Evolutionary conservation across 37 sponge, comb jelly and placozoan genomes (phyloP), one percentile per base, ranked within the genome.

Genomic region (Corticium candelabrum): DNA sequence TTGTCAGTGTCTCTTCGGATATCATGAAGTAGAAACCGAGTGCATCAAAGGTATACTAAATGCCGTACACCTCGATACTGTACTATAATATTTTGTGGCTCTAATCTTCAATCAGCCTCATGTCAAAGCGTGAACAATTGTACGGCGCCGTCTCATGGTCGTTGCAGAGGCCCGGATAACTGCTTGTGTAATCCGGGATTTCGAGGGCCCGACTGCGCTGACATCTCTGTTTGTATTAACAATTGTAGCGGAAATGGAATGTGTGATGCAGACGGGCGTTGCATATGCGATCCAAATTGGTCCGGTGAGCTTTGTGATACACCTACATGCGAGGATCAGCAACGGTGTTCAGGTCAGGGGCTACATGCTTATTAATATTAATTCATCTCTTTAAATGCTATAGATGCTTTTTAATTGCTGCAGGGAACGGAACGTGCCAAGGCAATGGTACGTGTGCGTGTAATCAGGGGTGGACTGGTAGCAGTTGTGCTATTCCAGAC

Each of bases 41-140:
- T 50, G 62, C 62, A 21, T 50, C 15, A 50, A 50, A 50, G 62
- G 62, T 50, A 27, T 11, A 21, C 62, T 50, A 21, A 11, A 50
- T 21, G 62, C 21, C n/a, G n/a, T n/a, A n/a, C n/a, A n/a, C n/a
- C n/a, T n/a, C n/a, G n/a, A n/a, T n/a, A n/a, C n/a, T n/a, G n/a
- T n/a, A n/a, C n/a, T n/a, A n/a, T n/a, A n/a, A n/a, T n/a, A n/a
- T n/a, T n/a, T n/a, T n/a, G n/a, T n/a, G n/a, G n/a, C n/a, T n/a
- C n/a, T n/a, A n/a, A n/a, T n/a, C n/a, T n/a, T n/a, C n/a, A n/a
- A n/a, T n/a, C n/a, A n/a, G n/a, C n/a, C n/a, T n/a, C n/a, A n/a
- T n/a, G n/a, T n/a, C n/a, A n/a, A n/a, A n/a, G n/a, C 62, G 62
- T 50, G 21, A 50, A 50, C 62, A 70, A 70, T 34, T 70, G 73